Percentiles rank a stretch among this genome's conserved stretches.
Evolutionary conservation across 2,888 invertebrate genomes (phyloP).

Genomic region (Phyllotreta striolata): DNA sequence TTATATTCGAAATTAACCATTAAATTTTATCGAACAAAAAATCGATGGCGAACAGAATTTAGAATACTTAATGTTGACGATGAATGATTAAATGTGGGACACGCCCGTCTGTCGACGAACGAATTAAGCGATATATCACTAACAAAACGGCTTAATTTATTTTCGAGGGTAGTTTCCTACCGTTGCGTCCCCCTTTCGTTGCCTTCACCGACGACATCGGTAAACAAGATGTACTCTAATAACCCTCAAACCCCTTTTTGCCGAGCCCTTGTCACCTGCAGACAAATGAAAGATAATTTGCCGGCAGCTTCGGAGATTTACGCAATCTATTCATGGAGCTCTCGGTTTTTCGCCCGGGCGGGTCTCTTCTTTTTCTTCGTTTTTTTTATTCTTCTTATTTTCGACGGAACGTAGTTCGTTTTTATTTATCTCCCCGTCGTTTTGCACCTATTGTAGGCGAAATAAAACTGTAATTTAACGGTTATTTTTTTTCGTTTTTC

Average conservation of each 20-base stretch:
- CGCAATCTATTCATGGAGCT: conserved; percentile 1
- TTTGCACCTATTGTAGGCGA: too few relatives aligned
- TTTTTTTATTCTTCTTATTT: conserved; percentile 85
- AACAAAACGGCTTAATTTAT: conserved; percentile 12
- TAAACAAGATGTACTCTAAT: conserved; percentile 23
- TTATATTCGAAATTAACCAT: too few relatives aligned
- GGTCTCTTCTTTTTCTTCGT: conserved; percentile 36
- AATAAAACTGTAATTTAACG: too few relatives aligned
- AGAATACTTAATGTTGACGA: conserved; percentile 4
- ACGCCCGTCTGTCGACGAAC: conserved; percentile 1
- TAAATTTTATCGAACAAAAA: too few relatives aligned
- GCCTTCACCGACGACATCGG: conserved; percentile 3
- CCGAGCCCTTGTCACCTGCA: conserved; percentile 19
- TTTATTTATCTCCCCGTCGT: too few relatives aligned
- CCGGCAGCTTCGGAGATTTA: background rate
- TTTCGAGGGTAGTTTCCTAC: background rate
- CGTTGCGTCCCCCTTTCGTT: background rate
- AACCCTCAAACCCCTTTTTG: conserved; percentile 22
- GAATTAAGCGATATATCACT: conserved; percentile 7
- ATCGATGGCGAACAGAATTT: conserved; percentile 14
- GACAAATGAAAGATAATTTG: conserved; percentile 31
- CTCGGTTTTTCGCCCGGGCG: background rate
- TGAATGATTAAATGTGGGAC: too few relatives aligned
- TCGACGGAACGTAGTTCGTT: conserved; percentile 63
- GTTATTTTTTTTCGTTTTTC: too few relatives aligned